Base-by-base conservation (phyloP, 2,797 vertebrate genomes). In the Clarias pachynema region DNA sequence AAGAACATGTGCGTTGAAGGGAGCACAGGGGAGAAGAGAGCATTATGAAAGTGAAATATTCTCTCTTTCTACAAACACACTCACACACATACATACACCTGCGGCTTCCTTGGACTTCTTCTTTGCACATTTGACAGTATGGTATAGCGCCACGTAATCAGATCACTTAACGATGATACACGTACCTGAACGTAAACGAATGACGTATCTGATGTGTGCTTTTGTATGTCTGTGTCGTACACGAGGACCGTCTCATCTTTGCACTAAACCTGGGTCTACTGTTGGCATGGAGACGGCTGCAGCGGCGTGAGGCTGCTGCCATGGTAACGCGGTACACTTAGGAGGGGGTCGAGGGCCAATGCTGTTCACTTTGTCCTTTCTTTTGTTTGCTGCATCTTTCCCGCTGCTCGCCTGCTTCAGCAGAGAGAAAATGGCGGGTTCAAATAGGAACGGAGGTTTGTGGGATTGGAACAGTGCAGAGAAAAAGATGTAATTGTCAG, bases 281-380 rank as follows among this genome's bases (percentile, higher is more conserved):
- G 95, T 96, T 95, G 95, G 92, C 94, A 96, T 96, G 94, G 93
- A 81, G 91, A 96, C 93, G 87, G 92, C 90, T 91, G 92, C 93
- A 90, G 93, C 87, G 90, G 90, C 87, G 89, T 91, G 92, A 93
- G 92, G 91, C 91, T 90, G 93, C 93, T 95, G 91, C 93, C 93
- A 95, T 95, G 94, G 94, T 93, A 94, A 94, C 95, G 89, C 92
- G 89, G 92, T 93, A 94, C 91, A 92, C 94, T 91, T 88, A 90
- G 91, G 86, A 88, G 91, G 91, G 91, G 91, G 86, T 84, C 87
- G 83, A 90, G 89, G 90, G 89, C 86, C 82, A 31, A 83, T 85
- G 88, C 92, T 90, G 86, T 90, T 93, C 86, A 89, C 91, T 91
- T 88, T 88, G 85, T 88, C 87, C 88, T 84, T 81, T 86, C 87